These are phyloP conservation scores for Cinclus cinclus DNA, from an alignment of 2,113 vertebrate genomes.

Conservation along the genomic window DNA sequence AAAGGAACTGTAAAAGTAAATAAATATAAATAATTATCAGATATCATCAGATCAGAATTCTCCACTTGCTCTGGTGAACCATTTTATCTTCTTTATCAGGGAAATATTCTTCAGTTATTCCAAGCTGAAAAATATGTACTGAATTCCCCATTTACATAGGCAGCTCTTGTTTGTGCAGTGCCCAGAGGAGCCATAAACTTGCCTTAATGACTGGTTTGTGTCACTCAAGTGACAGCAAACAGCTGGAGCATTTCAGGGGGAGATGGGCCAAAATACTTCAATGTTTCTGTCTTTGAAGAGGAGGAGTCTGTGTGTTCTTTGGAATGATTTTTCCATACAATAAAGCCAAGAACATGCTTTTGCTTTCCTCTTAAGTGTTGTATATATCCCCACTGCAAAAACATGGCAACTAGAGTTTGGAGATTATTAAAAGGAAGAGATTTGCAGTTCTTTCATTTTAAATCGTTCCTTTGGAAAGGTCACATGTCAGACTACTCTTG, in stretches of 20 bases:
- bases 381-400: not conserved
- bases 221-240: constrained; percentile 41
- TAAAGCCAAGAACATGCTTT: constrained; percentile 27
- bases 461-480: not conserved
- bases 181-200: constrained; percentile 33
- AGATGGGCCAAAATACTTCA: not conserved
- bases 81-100: not conserved
- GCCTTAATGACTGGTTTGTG: constrained; percentile 7
- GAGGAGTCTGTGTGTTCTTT: constrained; percentile 20
- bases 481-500: not conserved
- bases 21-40: not conserved
- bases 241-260: not conserved
- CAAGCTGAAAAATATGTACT: not conserved
- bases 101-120: not conserved
- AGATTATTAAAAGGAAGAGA: not conserved
- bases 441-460: constrained; percentile 8
- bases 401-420: not conserved
- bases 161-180: not conserved
- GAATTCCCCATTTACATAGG: not conserved
- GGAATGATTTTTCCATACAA: not conserved
- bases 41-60: not conserved
- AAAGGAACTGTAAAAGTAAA: constrained; percentile 23
- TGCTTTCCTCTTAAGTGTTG: constrained; percentile 37
- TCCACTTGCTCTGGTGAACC: not conserved
- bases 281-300: constrained; percentile 1